Percentiles rank a stretch among this genome's conserved stretches.
Evolutionary conservation across 2,888 invertebrate species (phyloP).

Genomic region (Micropterix aruncella): DNA sequence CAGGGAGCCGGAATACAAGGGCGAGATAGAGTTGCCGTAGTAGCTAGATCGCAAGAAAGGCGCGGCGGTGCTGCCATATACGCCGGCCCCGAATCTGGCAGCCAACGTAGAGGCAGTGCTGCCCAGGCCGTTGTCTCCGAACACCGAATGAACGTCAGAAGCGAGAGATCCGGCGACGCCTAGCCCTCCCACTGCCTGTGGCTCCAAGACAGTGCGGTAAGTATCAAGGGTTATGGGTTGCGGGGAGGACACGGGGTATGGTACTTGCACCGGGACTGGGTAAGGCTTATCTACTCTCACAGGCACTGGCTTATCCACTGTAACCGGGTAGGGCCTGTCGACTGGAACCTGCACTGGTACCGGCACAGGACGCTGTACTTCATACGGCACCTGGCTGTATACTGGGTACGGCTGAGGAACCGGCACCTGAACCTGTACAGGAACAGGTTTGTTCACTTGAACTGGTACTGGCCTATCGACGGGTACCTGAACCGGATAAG

Average conservation of each 20-base stretch:
- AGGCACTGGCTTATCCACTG: conserved; percentile 31
- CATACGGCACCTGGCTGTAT: conserved; percentile 47
- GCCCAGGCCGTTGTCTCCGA: background rate
- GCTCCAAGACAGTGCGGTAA: background rate
- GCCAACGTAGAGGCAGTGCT: background rate
- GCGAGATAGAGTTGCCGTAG: background rate
- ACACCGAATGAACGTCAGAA: background rate
- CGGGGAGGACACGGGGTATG: conserved; percentile 26
- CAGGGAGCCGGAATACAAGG: too few species aligned
- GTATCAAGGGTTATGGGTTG: background rate
- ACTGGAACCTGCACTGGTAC: conserved; percentile 52
- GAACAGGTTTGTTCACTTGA: conserved; percentile 33
- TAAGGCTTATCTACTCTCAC: conserved; percentile 36
- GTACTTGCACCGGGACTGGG: conserved; percentile 40
- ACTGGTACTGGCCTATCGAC: conserved; percentile 49
- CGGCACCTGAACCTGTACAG: conserved; percentile 41
- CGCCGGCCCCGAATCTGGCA: background rate
- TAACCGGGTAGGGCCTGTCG: conserved; percentile 50
- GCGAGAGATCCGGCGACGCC: background rate
- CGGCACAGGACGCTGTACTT: conserved; percentile 44
- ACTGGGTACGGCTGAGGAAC: conserved; percentile 47
- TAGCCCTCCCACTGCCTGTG: background rate
- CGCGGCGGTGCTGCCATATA: background rate
- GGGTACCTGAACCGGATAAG: conserved; percentile 46
- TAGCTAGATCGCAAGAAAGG: background rate